Conservation (phyloP, 2,113 vertebrate genomes). For the Stictonetta naevosa region DNA sequence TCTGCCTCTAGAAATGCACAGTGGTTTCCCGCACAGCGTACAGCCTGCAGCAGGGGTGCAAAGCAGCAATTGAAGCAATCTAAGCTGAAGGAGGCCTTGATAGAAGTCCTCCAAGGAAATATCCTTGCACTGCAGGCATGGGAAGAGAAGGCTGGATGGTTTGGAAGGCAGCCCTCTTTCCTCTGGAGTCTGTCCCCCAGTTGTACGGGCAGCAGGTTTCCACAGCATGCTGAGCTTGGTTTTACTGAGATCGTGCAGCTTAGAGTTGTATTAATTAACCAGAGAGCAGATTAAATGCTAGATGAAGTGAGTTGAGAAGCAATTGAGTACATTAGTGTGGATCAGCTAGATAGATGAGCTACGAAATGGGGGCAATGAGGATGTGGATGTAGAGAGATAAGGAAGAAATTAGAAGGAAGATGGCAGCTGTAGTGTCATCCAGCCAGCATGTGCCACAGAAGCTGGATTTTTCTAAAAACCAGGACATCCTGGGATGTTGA, state of each 20-base stretch:
- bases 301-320: background rate
- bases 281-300: background rate
- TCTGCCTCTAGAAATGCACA: background rate
- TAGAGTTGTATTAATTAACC: background rate
- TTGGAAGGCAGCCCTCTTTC: background rate
- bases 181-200: background rate
- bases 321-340: background rate
- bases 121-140: background rate
- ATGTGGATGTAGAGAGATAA: background rate
- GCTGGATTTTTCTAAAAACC: background rate
- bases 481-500: background rate
- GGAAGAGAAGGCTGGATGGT: background rate
- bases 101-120: conserved; percentile 3
- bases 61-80: background rate
- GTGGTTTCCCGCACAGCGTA: background rate
- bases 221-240: background rate
- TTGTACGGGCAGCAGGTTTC: background rate
- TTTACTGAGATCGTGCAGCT: background rate
- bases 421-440: background rate
- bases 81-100: background rate
- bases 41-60: background rate
- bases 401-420: background rate
- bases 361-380: background rate
- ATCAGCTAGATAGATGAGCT: background rate
- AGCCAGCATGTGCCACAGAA: rapidly evolving